Conservation (phyloP, 2,797 vertebrate genomes). For the Myotis findleyi region DNA sequence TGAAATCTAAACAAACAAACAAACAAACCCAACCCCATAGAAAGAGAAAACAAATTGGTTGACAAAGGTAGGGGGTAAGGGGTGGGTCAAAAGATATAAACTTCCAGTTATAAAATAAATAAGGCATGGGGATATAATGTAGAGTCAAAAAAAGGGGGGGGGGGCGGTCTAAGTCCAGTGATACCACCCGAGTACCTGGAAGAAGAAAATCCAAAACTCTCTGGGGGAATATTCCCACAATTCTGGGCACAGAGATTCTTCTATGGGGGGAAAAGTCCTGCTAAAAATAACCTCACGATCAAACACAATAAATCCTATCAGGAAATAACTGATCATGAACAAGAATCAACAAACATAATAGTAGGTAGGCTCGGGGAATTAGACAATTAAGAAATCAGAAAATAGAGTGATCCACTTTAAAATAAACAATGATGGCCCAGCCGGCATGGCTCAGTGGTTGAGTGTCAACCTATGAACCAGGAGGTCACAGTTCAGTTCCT, state of each 20-base stretch:
- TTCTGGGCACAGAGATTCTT: not conserved
- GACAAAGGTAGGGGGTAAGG: not conserved
- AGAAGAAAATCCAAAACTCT: conserved; percentile 41
- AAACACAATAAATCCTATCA: not conserved
- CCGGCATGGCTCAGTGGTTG: no score
- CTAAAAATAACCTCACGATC: not conserved
- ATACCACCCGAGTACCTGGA: not conserved
- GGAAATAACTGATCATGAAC: not conserved
- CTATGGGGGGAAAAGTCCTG: not conserved
- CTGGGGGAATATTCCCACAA: not conserved
- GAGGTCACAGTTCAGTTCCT: no score
- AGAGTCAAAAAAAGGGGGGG: not conserved
- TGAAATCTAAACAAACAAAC: not conserved
- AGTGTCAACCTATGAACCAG: no score
- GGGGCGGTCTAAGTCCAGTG: not conserved
- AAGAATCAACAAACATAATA: not conserved
- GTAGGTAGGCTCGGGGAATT: not conserved
- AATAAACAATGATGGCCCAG: not conserved
- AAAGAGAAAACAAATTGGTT: not conserved
- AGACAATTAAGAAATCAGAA: conserved; percentile 7
- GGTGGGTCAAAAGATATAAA: not conserved
- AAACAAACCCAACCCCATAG: not conserved
- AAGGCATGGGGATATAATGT: not conserved
- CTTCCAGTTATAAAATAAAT: not conserved
- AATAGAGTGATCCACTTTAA: conserved; percentile 13